Evolutionary conservation across 2,888 invertebrate genomes (phyloP).

Genomic region (Stenolophus ochropezus): DNA sequence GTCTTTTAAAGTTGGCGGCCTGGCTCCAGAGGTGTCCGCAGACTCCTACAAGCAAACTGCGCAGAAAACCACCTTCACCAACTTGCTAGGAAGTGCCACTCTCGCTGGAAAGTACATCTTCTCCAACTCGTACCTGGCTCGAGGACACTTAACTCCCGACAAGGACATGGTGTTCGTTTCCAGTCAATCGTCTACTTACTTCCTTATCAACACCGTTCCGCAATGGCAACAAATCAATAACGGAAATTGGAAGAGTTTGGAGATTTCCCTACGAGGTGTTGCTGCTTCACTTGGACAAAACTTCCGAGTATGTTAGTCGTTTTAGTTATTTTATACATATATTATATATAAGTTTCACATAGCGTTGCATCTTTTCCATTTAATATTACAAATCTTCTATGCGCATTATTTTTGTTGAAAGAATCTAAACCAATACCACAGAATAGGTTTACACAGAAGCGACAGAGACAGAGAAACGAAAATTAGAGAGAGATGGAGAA

Average conservation of each 20-base stretch:
- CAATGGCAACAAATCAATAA: constrained; percentile 72
- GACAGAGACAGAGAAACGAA: no score
- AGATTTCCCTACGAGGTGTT: constrained; percentile 68
- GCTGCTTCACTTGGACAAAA: constrained; percentile 67
- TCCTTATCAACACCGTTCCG: constrained; percentile 71
- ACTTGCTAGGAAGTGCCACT: constrained; percentile 64
- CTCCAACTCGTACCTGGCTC: constrained; percentile 66
- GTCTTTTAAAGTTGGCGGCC: constrained; percentile 44
- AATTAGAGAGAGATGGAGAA: no score
- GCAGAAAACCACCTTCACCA: constrained; percentile 66
- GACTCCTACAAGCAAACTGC: constrained; percentile 64
- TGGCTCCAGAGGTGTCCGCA: constrained; percentile 58
- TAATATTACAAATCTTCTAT: no score
- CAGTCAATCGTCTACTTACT: constrained; percentile 71
- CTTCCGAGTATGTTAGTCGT: constrained; percentile 65
- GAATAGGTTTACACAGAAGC: no score
- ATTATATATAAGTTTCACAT: neutral
- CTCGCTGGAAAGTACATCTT: constrained; percentile 65
- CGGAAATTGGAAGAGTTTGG: constrained; percentile 72
- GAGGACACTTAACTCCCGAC: constrained; percentile 72
- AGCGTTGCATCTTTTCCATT: no score
- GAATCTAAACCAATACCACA: no score
- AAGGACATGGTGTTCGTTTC: constrained; percentile 71
- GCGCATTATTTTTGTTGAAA: no score
- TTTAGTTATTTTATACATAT: neutral